Evolutionary conservation across 2,888 invertebrate species (phyloP), one percentile per base, ranked within the genome.

Genomic region (Nematopogon swammerdamellus): DNA sequence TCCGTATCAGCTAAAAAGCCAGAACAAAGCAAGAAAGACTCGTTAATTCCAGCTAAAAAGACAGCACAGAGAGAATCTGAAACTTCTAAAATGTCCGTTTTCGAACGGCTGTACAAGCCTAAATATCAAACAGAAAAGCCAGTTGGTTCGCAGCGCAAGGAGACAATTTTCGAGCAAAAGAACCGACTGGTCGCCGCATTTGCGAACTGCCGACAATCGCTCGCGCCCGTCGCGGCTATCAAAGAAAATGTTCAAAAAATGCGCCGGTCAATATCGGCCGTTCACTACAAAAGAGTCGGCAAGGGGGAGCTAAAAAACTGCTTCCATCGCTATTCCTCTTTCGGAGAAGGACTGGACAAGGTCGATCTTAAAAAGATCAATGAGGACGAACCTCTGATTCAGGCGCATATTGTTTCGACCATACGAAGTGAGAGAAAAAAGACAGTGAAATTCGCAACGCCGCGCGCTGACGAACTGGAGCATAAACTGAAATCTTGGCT

Each of bases 401-500:
- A 59, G 18, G 70, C 70, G 1, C 65, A 60, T 49, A 58, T 74
- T 0, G 56, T 70, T 0, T 74, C 75, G 0, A 72, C 77, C 0
- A 59, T 80, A 0, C 76, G 70, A 50, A 76, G 75, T 19, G 80
- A 80, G 49, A 56, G 69, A 1, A 80, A 76, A 50, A 72, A 67
- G 48, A 53, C 54, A 8, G 77, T 79, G 0, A 71, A 66, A 14
- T 75, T 79, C 47, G 76, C 80, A 0, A 75, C 77, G 2, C 79
- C 79, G 0, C 65, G 56, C 45, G 69, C 70, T 0, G 68, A 68
- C 18, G 81, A 82, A 50, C 49, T 82, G 17, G 73, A 72, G 51
- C 52, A 61, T 0, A 63, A 72, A 48, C 58, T 85, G 16, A 72
- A 74, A 47, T 64, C 69, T 1, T 85, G 84, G 84, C 60, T 85